A percentile compares a stretch with the other conserved stretches of the same genome.
Conservation (phyloP, 2,888 invertebrate genomes). For the Apodemia mormo region DNA sequence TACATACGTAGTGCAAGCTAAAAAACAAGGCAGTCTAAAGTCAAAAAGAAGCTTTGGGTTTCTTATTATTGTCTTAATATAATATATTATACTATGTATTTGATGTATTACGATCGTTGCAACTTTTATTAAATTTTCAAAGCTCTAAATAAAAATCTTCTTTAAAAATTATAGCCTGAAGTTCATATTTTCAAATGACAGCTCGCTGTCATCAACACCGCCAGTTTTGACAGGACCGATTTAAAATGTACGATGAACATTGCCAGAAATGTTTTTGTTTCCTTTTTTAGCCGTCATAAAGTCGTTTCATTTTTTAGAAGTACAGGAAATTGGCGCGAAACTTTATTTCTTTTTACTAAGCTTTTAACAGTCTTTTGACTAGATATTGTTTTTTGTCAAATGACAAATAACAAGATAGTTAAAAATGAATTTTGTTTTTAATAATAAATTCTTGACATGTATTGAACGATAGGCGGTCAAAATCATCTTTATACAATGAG, state of each 20-base stretch:
- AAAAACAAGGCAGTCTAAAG: too few species aligned
- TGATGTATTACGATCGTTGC: too few species aligned
- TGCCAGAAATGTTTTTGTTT: slow-evolving; percentile 27
- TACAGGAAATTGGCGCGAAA: not conserved
- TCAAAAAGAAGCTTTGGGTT: too few species aligned
- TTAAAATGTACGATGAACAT: slow-evolving; percentile 32
- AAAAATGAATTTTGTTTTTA: not conserved
- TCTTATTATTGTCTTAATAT: too few species aligned
- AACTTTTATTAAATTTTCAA: too few species aligned
- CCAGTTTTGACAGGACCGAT: slow-evolving; percentile 29
- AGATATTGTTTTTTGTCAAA: too few species aligned
- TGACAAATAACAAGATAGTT: not conserved
- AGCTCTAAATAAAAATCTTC: too few species aligned
- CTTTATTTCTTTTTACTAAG: not conserved
- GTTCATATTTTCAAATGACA: slow-evolving; percentile 24
- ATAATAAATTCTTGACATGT: not conserved
- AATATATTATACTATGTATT: too few species aligned
- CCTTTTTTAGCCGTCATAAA: slow-evolving; percentile 10
- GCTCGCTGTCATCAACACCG: slow-evolving; percentile 30
- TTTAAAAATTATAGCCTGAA: too few species aligned
- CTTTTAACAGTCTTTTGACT: not conserved
- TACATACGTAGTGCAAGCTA: too few species aligned
- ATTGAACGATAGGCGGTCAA: not conserved
- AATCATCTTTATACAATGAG: too few species aligned
- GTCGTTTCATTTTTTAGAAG: slow-evolving; percentile 11